phyloP scores from a whole-genome alignment of 2,888 invertebrate genomes.

The Dione juno region DNA sequence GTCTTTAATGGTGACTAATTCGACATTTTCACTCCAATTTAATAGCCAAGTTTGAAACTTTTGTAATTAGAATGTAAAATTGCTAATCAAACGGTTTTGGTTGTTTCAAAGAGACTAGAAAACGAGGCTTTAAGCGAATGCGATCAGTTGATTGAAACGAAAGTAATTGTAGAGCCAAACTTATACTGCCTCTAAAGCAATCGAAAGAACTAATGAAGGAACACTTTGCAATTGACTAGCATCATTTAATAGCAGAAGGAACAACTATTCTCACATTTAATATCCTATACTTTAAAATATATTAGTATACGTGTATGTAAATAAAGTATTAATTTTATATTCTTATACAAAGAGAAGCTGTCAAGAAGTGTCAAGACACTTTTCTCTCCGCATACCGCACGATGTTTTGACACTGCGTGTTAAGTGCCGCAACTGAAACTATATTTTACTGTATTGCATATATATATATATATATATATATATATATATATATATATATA shows the following conservation, averaged over 20 bases:
- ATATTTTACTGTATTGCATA: too few relatives aligned
- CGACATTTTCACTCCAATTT: conserved; percentile 48
- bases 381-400: too few relatives aligned
- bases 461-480: too few relatives aligned
- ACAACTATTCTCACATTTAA: too few relatives aligned
- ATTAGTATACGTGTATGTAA: too few relatives aligned
- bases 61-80: conserved; percentile 29
- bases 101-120: conserved; percentile 27
- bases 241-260: not conserved
- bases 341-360: too few relatives aligned
- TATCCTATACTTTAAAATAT: too few relatives aligned
- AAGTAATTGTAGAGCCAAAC: conserved; percentile 23
- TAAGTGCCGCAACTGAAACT: too few relatives aligned
- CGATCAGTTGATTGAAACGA: conserved; percentile 24
- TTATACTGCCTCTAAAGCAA: conserved; percentile 20
- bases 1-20: conserved; percentile 25
- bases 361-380: too few relatives aligned
- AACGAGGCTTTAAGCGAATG: conserved; percentile 16
- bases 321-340: too few relatives aligned
- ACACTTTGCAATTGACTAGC: conserved; percentile 10
- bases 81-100: conserved; percentile 26
- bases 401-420: too few relatives aligned
- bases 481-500: too few relatives aligned
- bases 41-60: conserved; percentile 28
- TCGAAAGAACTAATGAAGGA: conserved; percentile 24